A percentile compares a stretch with the other conserved stretches of the same genome.
Conservation (phyloP, 2,797 vertebrate species). For the Semaprochilodus insignis region DNA sequence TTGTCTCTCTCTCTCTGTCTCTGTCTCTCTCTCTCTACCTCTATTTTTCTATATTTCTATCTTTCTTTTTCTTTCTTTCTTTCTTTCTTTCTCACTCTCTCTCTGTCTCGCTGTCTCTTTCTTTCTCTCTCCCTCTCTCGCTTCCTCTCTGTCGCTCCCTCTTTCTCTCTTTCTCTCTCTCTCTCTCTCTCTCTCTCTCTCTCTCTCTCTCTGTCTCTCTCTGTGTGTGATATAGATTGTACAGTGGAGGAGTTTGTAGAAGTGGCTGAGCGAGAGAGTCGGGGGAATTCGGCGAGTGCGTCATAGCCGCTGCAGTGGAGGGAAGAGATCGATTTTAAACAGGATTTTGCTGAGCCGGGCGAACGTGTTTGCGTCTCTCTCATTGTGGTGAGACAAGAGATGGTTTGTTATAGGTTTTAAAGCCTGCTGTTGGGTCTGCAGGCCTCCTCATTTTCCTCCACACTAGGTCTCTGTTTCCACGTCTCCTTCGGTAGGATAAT, state of each 20-base stretch:
- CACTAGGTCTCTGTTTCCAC: slow-evolving; percentile 2
- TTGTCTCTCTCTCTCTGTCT: not conserved
- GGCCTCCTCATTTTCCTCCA: slow-evolving; percentile 2
- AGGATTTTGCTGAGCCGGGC: slow-evolving; percentile 50
- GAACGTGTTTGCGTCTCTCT: slow-evolving; percentile 28
- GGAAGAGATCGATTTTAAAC: slow-evolving; percentile 59
- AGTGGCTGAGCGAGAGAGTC: slow-evolving; percentile 11
- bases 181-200: not conserved
- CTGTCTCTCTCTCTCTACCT: not conserved
- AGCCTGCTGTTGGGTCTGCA: slow-evolving; percentile 8
- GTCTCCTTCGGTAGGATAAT: not conserved
- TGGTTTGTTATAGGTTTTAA: slow-evolving; percentile 21
- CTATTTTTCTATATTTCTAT: not conserved
- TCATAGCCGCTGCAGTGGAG: slow-evolving; percentile 43
- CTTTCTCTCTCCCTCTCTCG: not conserved
- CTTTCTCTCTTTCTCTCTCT: not conserved
- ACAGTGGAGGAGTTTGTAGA: slow-evolving; percentile 38
- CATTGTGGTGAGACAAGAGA: slow-evolving; percentile 19
- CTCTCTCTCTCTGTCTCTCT: not conserved
- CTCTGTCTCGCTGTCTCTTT: not conserved
- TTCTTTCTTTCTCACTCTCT: not conserved
- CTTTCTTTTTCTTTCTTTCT: not conserved
- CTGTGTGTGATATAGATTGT: slow-evolving; percentile 36
- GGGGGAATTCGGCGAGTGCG: slow-evolving; percentile 44
- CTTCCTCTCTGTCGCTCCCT: not conserved